Evolutionary conservation across 2,888 invertebrate species (phyloP), one percentile per base, ranked within the genome.

Genomic region (Cephus spinipes): DNA sequence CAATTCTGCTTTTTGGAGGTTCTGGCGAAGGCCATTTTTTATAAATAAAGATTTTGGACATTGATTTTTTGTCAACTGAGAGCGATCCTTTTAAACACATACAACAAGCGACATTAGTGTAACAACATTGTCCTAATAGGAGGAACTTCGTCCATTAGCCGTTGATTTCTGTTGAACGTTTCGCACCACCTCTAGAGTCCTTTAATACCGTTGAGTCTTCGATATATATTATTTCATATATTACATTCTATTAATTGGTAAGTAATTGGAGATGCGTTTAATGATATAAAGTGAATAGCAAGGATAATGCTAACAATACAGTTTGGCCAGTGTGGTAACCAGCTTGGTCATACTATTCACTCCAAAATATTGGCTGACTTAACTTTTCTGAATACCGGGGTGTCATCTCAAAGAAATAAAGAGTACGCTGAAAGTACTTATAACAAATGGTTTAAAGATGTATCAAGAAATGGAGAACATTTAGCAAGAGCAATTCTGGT

Each of bases 281-380:
- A 55, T 55, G 6, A 55, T 55, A 23, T 55, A 74, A 74, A 74
- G 30, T 12, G 30, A 74, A 74, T 35, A 74, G 12, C 23, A 71
- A 55, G 55, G 55, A 74, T 68, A 15, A 90, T 93, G 87, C 85
- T 93, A 68, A 92, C 92, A 23, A 80, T 93, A 79, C 93, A 93
- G 85, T 93, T 93, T 82, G 93, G 93, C 12, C 93, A 93, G 84
- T 93, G 93, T 85, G 93, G 93, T 55, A 93, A 93, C 89, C 93
- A 93, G 87, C 85, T 93, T 74, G 93, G 93, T 4, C 90, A 92
- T 79, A 87, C 90, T 30, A 87, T 93, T 33, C 93, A 92, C 83
- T 87, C 90, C 32, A 91, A 90, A 77, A 81, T 93, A 78, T 89
- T 90, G 36, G 86, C 89, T 32, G 93, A 93, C 83, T 85, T 92